Base-by-base conservation (phyloP, 64 coral and sea anemone species). In the Stichodactyla helianthus region DNA sequence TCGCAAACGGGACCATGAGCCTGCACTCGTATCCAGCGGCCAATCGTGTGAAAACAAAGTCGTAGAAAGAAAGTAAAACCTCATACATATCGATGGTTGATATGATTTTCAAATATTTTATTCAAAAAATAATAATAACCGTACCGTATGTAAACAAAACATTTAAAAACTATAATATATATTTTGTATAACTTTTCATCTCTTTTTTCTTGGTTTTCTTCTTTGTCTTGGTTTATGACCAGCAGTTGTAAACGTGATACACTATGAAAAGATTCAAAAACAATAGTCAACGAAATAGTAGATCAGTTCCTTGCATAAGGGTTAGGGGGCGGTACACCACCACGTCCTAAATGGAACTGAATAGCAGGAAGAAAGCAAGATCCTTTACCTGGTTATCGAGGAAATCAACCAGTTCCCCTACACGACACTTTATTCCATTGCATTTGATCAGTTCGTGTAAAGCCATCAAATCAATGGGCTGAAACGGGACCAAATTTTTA, bases 171-270 rank as follows among this genome's bases (percentile, higher is more conserved):
- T 65, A 65, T 6, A 0, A 65, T 22, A 65, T n/a, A n/a, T n/a
- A 65, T 65, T 7, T 65, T 4, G 1, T 1, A 14, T n/a, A 20
- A 65, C 1, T 63, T 63, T 17, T 63, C 18, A 65, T 54, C 19
- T 53, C 50, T 81, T 90, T 90, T 61, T 90, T 86, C 60, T 74
- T 62, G 10, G 50, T 44, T 86, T 82, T 59, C 44, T 55, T 82
- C 16, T 44, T 50, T 58, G 83, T 44, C 89, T 70, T 51, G 76
- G n/a, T 87, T 76, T 82, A 59, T 85, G 86, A 11, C 85, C 90
- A 82, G 90, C 84, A 7, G 90, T 91, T 20, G 90, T 91, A 22
- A 91, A 91, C 25, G 90, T 86, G 25, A 91, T 71, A 51, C 90
- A 87, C 90, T 91, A 77, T 76, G 67, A 11, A 74, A 87, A 82